These are phyloP conservation scores for Lepidocolaptes lacrymiger DNA, from an alignment of 2,797 vertebrate genomes.

Conservation along the genomic window DNA sequence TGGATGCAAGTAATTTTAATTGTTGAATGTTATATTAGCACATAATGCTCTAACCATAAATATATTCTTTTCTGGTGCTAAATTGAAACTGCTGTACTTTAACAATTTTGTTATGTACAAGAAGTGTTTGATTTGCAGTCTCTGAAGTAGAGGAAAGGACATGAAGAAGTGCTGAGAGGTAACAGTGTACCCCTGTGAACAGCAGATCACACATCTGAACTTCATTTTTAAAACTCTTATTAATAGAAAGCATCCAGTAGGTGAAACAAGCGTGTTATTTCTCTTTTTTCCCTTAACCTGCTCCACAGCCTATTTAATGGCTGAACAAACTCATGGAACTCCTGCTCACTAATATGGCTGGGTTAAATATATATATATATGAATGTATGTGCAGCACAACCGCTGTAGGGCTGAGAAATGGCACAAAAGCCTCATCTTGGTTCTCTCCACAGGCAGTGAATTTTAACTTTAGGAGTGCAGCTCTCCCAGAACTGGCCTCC, in stretches of 20 bases:
- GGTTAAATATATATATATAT: not conserved
- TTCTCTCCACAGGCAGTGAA: not conserved
- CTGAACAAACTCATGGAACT: not conserved
- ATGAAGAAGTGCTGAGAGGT: not conserved
- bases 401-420: conserved; percentile 10
- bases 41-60: not conserved
- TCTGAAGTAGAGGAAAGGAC: not conserved
- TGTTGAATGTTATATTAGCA: conserved; percentile 5
- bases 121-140: not conserved
- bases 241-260: not conserved
- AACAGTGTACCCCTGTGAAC: not conserved
- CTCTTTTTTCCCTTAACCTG: not conserved
- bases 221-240: not conserved
- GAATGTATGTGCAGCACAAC: not conserved
- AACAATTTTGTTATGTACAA: not conserved
- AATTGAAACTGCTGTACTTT: not conserved
- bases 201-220: not conserved
- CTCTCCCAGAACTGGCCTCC: not conserved
- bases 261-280: not conserved
- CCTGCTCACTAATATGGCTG: not conserved
- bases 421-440: not conserved
- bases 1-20: conserved; percentile 49
- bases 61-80: not conserved
- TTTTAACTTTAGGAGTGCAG: not conserved
- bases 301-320: not conserved